A percentile compares a stretch with the other conserved stretches of the same genome.
These are phyloP conservation scores for Psilanteris sp. DNA, from an alignment of 1,140 invertebrate genomes.

Conservation along the genomic window DNA sequence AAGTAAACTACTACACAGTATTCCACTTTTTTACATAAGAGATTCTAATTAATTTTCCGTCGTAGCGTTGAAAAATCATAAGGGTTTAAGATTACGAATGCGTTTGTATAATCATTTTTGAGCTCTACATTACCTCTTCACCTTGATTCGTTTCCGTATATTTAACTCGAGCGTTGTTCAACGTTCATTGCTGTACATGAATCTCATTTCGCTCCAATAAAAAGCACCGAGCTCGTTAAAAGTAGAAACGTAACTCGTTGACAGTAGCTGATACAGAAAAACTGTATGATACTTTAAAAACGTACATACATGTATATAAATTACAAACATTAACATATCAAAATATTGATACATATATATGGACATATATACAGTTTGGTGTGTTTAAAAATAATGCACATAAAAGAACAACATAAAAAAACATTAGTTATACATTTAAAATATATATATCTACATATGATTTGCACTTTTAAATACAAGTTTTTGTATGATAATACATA, in stretches of 20 bases:
- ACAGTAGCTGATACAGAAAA: slow-evolving; percentile 51
- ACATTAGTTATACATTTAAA: too few relatives aligned
- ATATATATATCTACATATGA: too few relatives aligned
- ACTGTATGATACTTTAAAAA: slow-evolving; percentile 40
- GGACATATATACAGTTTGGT: too few relatives aligned
- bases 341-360: too few relatives aligned
- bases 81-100: slow-evolving; percentile 54
- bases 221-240: slow-evolving; percentile 59
- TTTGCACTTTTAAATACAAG: too few relatives aligned
- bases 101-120: slow-evolving; percentile 57
- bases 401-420: too few relatives aligned
- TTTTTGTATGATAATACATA: too few relatives aligned
- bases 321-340: too few relatives aligned
- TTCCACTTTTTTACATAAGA: slow-evolving; percentile 55
- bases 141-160: slow-evolving; percentile 59
- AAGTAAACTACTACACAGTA: slow-evolving; percentile 48
- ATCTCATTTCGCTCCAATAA: slow-evolving; percentile 61
- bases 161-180: slow-evolving; percentile 60
- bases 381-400: too few relatives aligned
- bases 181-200: slow-evolving; percentile 58
- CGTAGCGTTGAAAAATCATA: slow-evolving; percentile 46
- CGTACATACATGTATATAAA: too few relatives aligned
- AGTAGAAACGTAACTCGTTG: slow-evolving; percentile 57
- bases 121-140: slow-evolving; percentile 60
- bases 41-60: slow-evolving; percentile 59